Conservation (phyloP, 2,888 invertebrate genomes). For the Amorpha juglandis region DNA sequence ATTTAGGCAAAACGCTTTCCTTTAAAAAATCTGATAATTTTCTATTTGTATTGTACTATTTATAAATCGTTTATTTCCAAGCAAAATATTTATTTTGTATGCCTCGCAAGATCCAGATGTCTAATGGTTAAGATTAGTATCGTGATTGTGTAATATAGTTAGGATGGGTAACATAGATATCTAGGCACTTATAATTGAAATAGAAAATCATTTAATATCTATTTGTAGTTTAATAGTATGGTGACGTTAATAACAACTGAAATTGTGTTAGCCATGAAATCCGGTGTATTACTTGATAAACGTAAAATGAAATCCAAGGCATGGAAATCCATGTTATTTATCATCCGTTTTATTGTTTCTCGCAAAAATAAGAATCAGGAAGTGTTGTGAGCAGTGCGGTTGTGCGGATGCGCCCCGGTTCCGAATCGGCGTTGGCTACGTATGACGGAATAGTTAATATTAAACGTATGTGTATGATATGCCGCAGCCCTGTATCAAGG, state of each 20-base stretch:
- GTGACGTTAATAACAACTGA: neutral
- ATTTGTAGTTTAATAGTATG: neutral
- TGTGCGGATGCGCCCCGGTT: constrained; percentile 39
- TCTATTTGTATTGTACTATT: constrained; percentile 8
- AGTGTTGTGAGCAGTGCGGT: constrained; percentile 10
- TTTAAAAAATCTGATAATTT: constrained; percentile 17
- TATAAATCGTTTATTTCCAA: constrained; percentile 13
- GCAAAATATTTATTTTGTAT: constrained; percentile 28
- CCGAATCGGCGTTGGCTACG: constrained; percentile 30
- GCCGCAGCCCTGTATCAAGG: constrained; percentile 82
- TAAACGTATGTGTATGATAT: constrained; percentile 72
- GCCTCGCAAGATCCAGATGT: constrained; percentile 28
- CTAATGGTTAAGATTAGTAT: constrained; percentile 27
- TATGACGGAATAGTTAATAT: constrained; percentile 80
- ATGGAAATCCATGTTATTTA: neutral
- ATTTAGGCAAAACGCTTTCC: constrained; percentile 4
- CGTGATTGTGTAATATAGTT: constrained; percentile 19
- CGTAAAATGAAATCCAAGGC: neutral
- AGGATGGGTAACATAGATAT: constrained; percentile 37
- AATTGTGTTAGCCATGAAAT: neutral
- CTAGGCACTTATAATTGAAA: constrained; percentile 22
- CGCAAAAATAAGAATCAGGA: constrained; percentile 7
- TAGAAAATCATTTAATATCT: neutral
- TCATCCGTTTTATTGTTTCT: neutral
- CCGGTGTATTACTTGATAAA: neutral